Evolutionary conservation across 2,113 vertebrate species (phyloP), one percentile per base, ranked within the genome.

Genomic region (Sorex araneus): DNA sequence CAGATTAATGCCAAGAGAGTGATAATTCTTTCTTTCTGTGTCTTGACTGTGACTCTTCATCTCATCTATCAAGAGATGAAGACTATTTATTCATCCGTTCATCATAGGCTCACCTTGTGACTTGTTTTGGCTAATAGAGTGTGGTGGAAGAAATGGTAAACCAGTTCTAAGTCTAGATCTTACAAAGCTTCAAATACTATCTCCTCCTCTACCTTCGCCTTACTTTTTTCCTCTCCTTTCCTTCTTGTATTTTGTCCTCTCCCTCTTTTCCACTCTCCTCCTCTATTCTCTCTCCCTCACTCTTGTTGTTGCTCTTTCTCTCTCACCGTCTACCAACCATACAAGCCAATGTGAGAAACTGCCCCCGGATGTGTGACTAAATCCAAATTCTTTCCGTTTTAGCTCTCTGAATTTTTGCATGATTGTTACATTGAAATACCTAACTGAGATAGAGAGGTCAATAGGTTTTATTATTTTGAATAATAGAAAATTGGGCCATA

Each of bases 1-100:
- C 67, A 86, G 82, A 47, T 60, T 54, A 36, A 74, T 71, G 74
- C 78, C 66, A 54, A 84, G 63, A 81, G 40, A 66, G 13, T 27
- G 47, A 3, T 76, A 64, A 67, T 76, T 70, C 19, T 82, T 92
- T 77, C 32, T 32, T 40, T 91, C 47, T 79, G 16, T 23, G 40
- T 27, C 43, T 8, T 47, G 21, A n/a, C 18, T 47, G 12, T 67
- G 83, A 87, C 77, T 89, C 25, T 66, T 47, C 18, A 47, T 6
- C 80, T 50, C 64, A 60, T 50, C 34, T 3, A 27, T 87, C 16
- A 28, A 2, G 28, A 18, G 36, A n/a, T 15, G 7, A n/a, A 67
- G 34, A 67, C 12, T 36, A 7, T 50, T 6, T 50, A 50, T 13
- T 66, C 64, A 9, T 16, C 18, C 15, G 40, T 40, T 3, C 64